Evolutionary conservation across 1,140 invertebrate species (phyloP).

Genomic region (Halictus rubicundus): DNA sequence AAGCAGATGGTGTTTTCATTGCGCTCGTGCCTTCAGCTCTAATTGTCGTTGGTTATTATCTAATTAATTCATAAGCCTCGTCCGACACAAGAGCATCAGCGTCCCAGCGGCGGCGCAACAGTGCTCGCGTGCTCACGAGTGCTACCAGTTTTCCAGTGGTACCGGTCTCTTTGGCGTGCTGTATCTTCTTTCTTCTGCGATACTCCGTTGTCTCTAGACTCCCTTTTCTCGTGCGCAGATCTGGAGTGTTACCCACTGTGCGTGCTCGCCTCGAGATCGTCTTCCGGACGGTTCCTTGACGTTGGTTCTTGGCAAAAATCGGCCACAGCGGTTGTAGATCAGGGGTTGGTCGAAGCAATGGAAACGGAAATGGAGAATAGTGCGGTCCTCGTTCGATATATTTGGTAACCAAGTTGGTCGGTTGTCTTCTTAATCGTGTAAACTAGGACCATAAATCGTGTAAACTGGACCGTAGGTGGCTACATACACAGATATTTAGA

Average conservation of each 20-base stretch:
- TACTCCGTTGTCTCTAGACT: background rate
- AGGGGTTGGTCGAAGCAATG: background rate
- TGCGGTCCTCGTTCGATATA: no score
- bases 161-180: background rate
- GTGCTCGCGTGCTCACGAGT: conserved; percentile 41
- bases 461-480: no score
- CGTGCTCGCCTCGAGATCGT: conserved; percentile 12
- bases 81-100: conserved; percentile 44
- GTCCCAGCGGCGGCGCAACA: conserved; percentile 13
- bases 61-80: conserved; percentile 73
- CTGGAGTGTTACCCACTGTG: conserved; percentile 17
- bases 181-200: background rate
- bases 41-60: conserved; percentile 72
- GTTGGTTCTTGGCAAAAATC: background rate
- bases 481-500: no score
- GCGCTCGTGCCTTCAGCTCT: conserved; percentile 52
- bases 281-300: conserved; percentile 24
- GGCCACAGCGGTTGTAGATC: conserved; percentile 12
- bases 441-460: no score
- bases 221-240: no score
- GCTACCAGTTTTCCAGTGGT: background rate
- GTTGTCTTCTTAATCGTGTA: no score
- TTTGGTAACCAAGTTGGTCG: no score
- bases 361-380: no score
- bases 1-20: conserved; percentile 72